A percentile compares a stretch with the other conserved stretches of the same genome.
These are phyloP conservation scores for Drosophila pegasa DNA, from an alignment of 2,888 invertebrate genomes.

Conservation along the genomic window DNA sequence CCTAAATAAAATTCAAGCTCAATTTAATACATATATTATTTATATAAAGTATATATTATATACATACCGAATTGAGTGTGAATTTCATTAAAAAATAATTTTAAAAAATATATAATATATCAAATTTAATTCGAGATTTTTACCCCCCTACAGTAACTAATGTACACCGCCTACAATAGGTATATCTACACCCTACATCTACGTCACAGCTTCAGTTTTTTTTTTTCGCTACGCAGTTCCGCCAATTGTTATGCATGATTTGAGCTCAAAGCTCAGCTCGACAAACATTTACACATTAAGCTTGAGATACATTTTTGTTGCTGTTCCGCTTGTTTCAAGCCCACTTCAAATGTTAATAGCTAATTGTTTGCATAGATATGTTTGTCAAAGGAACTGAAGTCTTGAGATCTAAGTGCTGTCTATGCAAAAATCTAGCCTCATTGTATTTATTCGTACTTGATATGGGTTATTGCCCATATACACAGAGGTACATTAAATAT, in stretches of 20 bases:
- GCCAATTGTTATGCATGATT: slow-evolving; percentile 47
- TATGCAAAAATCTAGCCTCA: slow-evolving; percentile 45
- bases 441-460: slow-evolving; percentile 58
- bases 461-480: slow-evolving; percentile 66
- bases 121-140: no score
- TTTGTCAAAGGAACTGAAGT: slow-evolving; percentile 57
- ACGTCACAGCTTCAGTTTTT: slow-evolving; percentile 23
- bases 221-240: slow-evolving; percentile 26
- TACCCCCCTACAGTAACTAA: no score
- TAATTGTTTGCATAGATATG: slow-evolving; percentile 70
- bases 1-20: no score
- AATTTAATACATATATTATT: no score
- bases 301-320: slow-evolving; percentile 43
- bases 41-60: no score
- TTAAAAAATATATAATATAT: no score
- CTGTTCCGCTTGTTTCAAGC: slow-evolving; percentile 42
- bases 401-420: slow-evolving; percentile 39
- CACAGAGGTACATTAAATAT: not conserved
- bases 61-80: no score
- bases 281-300: slow-evolving; percentile 74
- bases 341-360: slow-evolving; percentile 69
- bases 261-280: slow-evolving; percentile 20
- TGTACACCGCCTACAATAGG: not conserved
- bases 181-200: not conserved
- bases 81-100: no score